Evolutionary conservation across 2,888 invertebrate species (phyloP), one percentile per base, ranked within the genome.

Genomic region (Desoria tigrina): DNA sequence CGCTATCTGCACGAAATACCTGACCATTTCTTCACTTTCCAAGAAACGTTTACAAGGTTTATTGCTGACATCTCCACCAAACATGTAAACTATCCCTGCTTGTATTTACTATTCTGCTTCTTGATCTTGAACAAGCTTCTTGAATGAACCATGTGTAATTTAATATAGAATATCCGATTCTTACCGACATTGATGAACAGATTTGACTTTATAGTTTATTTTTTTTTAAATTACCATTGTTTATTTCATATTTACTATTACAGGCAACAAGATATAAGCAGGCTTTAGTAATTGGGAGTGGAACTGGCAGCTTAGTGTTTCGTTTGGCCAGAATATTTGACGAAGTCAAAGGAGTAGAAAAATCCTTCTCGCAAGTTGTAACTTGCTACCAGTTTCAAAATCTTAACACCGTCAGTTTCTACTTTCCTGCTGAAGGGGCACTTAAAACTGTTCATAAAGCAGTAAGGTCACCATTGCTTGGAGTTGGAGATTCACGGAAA

Each of bases 341-440:
- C 2, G 61, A 74, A 69, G 73, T 73, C 3, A 68, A 63, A 37
- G 75, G 74, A 18, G 66, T 75, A 9, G 75, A 75, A 27, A 45
- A 24, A 4, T 75, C 70, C 0, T 74, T 69, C 53, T 64, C 66
- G 0, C 69, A 73, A 61, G 68, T 75, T 26, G 71, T 67, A 7
- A 72, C 70, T 21, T 73, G 71, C 53, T 73, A 45, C 50, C 64
- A 69, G 51, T 62, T 75, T 56, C 74, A 74, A 60, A 75, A 75
- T 61, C 42, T 59, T 7, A 54, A 42, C 18, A 49, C 37, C 37
- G 65, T 73, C 0, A 60, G 27, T 16, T 74, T 72, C 42, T 49
- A 64, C 26, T 75, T 75, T 66, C 75, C 75, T 1, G 55, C 73
- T 56, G 75, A 75, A 64, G 75, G 75, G 7, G 64, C 63, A 1